Evolutionary conservation across 1,140 invertebrate genomes (phyloP), one percentile per base, ranked within the genome.

Genomic region (Nasonia giraulti): DNA sequence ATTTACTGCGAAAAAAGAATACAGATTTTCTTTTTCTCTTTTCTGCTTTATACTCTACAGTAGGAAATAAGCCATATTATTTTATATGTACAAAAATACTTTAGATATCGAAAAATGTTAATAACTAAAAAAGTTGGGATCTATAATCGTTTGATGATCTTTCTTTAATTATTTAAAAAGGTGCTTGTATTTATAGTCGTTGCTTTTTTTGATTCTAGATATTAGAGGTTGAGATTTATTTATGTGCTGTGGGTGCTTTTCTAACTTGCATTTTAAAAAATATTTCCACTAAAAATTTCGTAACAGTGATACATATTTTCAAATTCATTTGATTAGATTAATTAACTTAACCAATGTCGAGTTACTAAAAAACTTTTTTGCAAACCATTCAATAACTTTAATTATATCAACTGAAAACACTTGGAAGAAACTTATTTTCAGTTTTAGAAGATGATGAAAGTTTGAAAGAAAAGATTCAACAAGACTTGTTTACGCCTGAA

Each of bases 171-270:
- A 7, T 14, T 83, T 66, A 17, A 76, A 17, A 47, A 69, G 75
- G 75, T 83, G 75, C 40, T 83, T 83, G 55, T 83, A 69, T 33
- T 23, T 77, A 37, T 37, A 77, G 81, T 68, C 77, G 40, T 74
- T 74, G 62, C 27, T 27, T 77, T 6, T 27, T 50, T 33, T 31
- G 23, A 2, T 78, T 47, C 7, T 77, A 31, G 14, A 55, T 55
- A 69, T 44, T 71, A 31, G 5, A 69, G 33, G 5, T 37, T 37
- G 33, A 33, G 23, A 50, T 83, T 50, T 40, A 82, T 66, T 77
- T 73, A 74, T 62, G 20, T 74, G 7, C 5, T 71, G 5, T 79
- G 73, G 14, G 17, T 80, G 47, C 71, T 73, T 79, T 78, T 23
- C 31, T 62, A 73, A 80, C 11, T 40, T 73, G 76, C 47, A 80